These are phyloP conservation scores for Ichneumoninae sp. DNA, from an alignment of 2,888 invertebrate genomes.

Conservation along the genomic window DNA sequence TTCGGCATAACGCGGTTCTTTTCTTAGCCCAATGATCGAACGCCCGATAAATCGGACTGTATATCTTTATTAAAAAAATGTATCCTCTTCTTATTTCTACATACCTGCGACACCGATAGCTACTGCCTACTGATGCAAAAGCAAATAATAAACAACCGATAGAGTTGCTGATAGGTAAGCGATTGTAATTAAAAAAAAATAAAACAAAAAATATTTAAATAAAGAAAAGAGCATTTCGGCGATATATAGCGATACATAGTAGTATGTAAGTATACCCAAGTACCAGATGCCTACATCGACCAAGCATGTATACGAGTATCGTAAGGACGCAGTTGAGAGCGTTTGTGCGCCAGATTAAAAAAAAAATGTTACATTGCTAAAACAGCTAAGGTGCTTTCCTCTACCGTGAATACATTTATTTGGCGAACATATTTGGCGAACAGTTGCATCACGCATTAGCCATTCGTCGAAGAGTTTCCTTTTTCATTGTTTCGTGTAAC, in stretches of 20 bases:
- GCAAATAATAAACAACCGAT: conserved; percentile 29
- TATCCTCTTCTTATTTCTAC: not conserved
- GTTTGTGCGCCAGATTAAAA: conserved; percentile 4
- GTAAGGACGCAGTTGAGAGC: not conserved
- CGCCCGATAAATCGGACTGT: not conserved
- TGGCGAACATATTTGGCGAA: conserved; percentile 13
- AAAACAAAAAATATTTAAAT: not conserved
- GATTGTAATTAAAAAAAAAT: not conserved
- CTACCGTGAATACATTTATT: conserved; percentile 32
- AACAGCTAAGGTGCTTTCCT: conserved; percentile 23
- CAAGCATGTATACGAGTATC: conserved; percentile 27
- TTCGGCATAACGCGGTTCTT: conserved; percentile 23
- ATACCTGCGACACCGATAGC: conserved; percentile 26
- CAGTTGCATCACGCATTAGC: conserved; percentile 7
- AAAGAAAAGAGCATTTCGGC: conserved; percentile 32
- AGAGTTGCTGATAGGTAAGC: conserved; percentile 2
- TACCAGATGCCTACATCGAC: conserved; percentile 35
- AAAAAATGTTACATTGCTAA: conserved; percentile 4
- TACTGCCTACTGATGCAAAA: conserved; percentile 42
- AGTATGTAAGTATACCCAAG: not conserved
- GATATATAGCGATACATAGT: not conserved
- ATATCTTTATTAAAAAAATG: not conserved
- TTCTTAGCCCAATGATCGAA: conserved; percentile 27
- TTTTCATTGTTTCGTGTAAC: not conserved
- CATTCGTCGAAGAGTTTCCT: not conserved